Base-by-base conservation (phyloP, 2,888 invertebrate species). In the Metallyticus violacea region DNA sequence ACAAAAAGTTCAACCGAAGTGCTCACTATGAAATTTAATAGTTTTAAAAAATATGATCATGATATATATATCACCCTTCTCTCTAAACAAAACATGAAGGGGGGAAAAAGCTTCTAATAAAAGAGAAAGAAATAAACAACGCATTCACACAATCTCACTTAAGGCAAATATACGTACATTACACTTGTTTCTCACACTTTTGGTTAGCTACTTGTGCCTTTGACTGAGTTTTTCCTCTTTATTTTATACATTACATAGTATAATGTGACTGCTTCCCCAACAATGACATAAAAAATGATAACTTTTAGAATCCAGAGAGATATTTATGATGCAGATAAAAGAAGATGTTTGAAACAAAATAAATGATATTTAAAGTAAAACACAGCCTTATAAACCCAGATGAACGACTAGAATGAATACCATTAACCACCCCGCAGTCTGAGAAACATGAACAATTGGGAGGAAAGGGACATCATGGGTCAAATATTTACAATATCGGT, bases 381-480 rank as follows among this genome's bases (percentile, higher is more conserved):
- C 87, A 88, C 40, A 86, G 88, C 87, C 83, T 88, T 88, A 90
- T 89, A 91, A 62, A 90, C 89, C 90, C 90, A 90, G 90, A 89
- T 90, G 81, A 90, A 90, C 90, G 91, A 91, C 91, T 91, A 91
- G 91, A 91, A 91, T 88, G 79, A 86, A 78, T 85, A 76, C 62
- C 82, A n/a, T 28, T n/a, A 81, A 28, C 83, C 83, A 83, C 83
- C 77, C 83, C 83, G 15, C 40, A 62, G 40, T 62, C 40, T 81
- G 81, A 81, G 81, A 80, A 80, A 85, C 62, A 30, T 77, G 25
- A 81, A 29, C 62, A 40, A 22, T 85, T 79, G 85, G 22, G 77
- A 27, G 9, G 25, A 22, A 25, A n/a, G 81, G 27, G 15, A 62
- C 85, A 25, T 81, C 77, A 80, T 28, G 85, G 76, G 80, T 85